Evolutionary conservation across 2,888 invertebrate genomes (phyloP), one percentile per base, ranked within the genome.

Genomic region (Prosopocoilus inquinatus): DNA sequence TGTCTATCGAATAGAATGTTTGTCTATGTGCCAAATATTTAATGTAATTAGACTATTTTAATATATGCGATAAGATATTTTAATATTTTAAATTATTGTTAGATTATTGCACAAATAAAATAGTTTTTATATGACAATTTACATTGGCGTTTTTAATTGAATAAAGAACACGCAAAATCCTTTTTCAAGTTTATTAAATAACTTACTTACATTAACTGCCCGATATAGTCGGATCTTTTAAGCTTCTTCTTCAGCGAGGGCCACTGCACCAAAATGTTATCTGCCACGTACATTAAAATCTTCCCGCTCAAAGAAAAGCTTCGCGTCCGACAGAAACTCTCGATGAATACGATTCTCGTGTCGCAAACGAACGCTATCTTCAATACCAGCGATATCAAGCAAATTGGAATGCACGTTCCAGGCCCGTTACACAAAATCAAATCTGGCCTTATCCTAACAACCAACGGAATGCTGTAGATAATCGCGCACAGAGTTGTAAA

Each of bases 201-300:
- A n/a, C 11, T 41, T 5, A 2, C 2, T 78, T 80, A 87, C 69
- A 85, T 80, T 47, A 94, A 75, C 69, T 88, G 82, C 7, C 94
- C 94, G 72, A 91, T 84, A 75, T 90, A 95, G 71, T 84, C 84
- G 36, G 88, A 81, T 71, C 88, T 82, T 49, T 83, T 84, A 71
- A 88, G 87, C 64, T 79, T 81, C 61, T 80, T 76, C 63, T 82
- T 82, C 55, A 98, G 78, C 59, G 86, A 80, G 46, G 90, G 89
- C 98, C 98, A 99, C 71, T 97, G 97, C 0, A 99, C 95, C 58
- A 98, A 79, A 74, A 96, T 82, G 63, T 90, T 79, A 79, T 98
- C 94, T 12, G 88, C 90, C 71, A 95, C 79, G 64, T 84, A 87
- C 70, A 90, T 85, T 49, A 98, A 79, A 63, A 99, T 88, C 74